Evolutionary conservation across 2,888 invertebrate genomes (phyloP).

Genomic region (Cheilosia grossa): DNA sequence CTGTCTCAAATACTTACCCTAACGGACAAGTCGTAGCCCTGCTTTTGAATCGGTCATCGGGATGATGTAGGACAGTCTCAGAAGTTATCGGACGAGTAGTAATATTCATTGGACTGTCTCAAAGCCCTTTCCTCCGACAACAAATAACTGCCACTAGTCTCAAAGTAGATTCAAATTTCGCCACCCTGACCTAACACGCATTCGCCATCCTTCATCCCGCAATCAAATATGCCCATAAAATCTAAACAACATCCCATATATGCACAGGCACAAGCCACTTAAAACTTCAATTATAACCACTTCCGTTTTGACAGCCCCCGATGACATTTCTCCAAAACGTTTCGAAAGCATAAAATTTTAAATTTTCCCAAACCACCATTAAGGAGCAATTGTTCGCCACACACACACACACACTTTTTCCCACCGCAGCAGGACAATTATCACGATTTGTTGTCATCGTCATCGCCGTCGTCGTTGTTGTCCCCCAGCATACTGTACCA

Average conservation of each 20-base stretch:
- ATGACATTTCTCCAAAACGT: constrained; percentile 4
- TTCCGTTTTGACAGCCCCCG: constrained; percentile 22
- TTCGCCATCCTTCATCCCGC: background rate
- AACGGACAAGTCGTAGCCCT: no score
- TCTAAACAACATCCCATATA: background rate
- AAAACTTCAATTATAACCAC: constrained; percentile 28
- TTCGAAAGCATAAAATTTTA: background rate
- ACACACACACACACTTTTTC: constrained; percentile 6
- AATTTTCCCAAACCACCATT: constrained; percentile 47
- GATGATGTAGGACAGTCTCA: no score
- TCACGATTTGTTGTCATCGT: constrained; percentile 40
- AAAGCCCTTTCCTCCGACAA: no score
- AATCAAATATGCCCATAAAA: background rate
- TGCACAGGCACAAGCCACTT: background rate
- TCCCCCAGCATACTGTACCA: constrained; percentile 59
- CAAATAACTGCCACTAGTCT: no score
- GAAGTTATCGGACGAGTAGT: no score
- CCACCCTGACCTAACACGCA: background rate
- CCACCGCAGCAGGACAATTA: constrained; percentile 48
- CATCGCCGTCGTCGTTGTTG: background rate
- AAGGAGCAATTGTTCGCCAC: background rate
- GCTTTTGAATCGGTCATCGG: no score
- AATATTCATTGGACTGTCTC: no score
- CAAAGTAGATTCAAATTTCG: no score
- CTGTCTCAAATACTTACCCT: no score